These are phyloP conservation scores for Lagopus muta DNA, from an alignment of 2,113 vertebrate genomes.

Conservation along the genomic window DNA sequence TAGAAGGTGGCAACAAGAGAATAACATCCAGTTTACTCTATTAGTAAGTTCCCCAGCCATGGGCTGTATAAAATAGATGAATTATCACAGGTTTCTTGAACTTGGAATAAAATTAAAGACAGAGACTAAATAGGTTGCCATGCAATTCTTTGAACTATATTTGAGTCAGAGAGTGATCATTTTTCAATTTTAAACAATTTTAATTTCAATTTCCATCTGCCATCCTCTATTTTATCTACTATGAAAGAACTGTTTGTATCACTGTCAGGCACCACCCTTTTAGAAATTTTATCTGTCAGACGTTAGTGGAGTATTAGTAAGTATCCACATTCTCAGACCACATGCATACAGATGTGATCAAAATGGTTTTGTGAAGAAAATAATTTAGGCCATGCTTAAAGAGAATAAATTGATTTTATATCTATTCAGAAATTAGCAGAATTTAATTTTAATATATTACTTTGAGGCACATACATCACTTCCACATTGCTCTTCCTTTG, in stretches of 20 bases:
- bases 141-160: not conserved
- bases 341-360: not conserved
- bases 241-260: not conserved
- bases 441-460: not conserved
- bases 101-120: constrained; percentile 13
- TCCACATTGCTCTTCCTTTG: not conserved
- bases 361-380: not conserved
- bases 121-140: not conserved
- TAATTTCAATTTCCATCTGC: not conserved
- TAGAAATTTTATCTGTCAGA: not conserved
- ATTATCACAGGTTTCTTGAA: not conserved
- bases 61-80: not conserved
- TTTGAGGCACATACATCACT: not conserved
- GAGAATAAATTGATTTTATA: not conserved
- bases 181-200: constrained; percentile 24
- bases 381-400: constrained; percentile 1
- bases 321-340: not conserved
- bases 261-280: not conserved
- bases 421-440: not conserved
- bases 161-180: not conserved
- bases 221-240: not conserved
- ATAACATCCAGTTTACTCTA: not conserved
- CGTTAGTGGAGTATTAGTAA: not conserved
- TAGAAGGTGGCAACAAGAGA: not conserved
- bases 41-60: not conserved